phyloP scores from a whole-genome alignment of 1,140 invertebrate species.

The Drosophila arawakana region DNA sequence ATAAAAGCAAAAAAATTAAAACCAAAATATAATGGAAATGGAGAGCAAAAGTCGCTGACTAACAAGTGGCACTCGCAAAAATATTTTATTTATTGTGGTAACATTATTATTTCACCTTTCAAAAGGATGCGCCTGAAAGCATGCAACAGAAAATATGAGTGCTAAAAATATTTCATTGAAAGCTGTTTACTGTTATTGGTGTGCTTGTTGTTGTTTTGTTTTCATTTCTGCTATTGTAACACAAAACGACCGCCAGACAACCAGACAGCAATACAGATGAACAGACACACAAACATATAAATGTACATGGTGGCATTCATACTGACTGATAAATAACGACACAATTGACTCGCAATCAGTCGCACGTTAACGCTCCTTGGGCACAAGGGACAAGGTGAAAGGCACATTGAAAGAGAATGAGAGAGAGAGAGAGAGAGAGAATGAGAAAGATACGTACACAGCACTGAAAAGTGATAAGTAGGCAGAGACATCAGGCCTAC shows the following conservation, averaged over 20 bases:
- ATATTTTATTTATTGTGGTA: slow-evolving; percentile 52
- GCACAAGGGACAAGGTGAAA: slow-evolving; percentile 20
- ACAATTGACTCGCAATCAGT: slow-evolving; percentile 75
- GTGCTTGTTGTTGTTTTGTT: slow-evolving; percentile 5
- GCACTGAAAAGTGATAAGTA: slow-evolving; percentile 20
- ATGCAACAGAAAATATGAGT: slow-evolving; percentile 34
- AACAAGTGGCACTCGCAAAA: slow-evolving; percentile 34
- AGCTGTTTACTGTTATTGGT: slow-evolving; percentile 31
- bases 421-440: neutral
- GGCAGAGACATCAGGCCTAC: slow-evolving; percentile 7
- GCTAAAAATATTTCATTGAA: slow-evolving; percentile 44
- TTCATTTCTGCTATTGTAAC: slow-evolving; percentile 24
- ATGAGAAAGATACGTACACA: no score
- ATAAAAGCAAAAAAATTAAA: slow-evolving; percentile 40
- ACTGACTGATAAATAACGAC: slow-evolving; percentile 76
- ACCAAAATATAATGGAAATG: slow-evolving; percentile 9
- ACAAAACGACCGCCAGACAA: slow-evolving; percentile 10
- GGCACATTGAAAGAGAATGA: slow-evolving; percentile 9
- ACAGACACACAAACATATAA: slow-evolving; percentile 15
- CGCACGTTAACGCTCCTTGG: slow-evolving; percentile 54
- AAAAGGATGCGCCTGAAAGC: slow-evolving; percentile 53
- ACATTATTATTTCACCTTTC: slow-evolving; percentile 57
- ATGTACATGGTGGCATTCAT: slow-evolving; percentile 42
- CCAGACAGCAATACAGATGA: neutral
- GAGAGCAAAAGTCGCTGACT: slow-evolving; percentile 25